These are phyloP conservation scores for Gavia stellata DNA, from an alignment of 2,113 vertebrate genomes.

Conservation along the genomic window DNA sequence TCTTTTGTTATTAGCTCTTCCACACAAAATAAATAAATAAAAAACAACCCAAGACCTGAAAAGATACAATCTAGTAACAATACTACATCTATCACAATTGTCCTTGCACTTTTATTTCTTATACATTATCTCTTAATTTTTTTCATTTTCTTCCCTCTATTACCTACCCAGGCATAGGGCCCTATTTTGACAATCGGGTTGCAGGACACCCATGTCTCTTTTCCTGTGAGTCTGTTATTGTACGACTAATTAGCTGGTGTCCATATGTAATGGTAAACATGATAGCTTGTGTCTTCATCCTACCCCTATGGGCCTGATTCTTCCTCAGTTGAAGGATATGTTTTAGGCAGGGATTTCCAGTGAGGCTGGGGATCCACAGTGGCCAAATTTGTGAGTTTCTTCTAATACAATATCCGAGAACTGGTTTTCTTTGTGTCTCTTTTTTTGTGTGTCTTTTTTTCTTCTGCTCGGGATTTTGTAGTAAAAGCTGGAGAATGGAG, in stretches of 20 bases:
- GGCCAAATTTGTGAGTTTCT: not conserved
- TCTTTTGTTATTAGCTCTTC: not conserved
- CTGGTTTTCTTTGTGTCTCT: not conserved
- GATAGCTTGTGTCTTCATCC: not conserved
- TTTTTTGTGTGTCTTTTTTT: not conserved
- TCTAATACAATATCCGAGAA: not conserved
- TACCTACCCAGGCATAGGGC: not conserved
- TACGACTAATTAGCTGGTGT: not conserved
- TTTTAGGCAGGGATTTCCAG: not conserved
- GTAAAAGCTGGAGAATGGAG: not conserved
- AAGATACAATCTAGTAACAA: not conserved
- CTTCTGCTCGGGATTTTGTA: not conserved
- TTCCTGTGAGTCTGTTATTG: not conserved
- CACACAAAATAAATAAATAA: not conserved
- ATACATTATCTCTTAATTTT: not conserved
- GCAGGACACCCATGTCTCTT: not conserved
- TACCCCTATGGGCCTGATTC: not conserved
- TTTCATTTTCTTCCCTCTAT: not conserved
- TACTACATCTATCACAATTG: not conserved
- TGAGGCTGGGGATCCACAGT: not conserved
- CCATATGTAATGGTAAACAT: not conserved
- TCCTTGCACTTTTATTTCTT: not conserved
- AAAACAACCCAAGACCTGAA: not conserved
- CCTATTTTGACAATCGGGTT: not conserved
- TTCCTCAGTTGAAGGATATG: not conserved